Conservation (phyloP, 2,797 vertebrate species). For the Orientallactaga sibirica region DNA sequence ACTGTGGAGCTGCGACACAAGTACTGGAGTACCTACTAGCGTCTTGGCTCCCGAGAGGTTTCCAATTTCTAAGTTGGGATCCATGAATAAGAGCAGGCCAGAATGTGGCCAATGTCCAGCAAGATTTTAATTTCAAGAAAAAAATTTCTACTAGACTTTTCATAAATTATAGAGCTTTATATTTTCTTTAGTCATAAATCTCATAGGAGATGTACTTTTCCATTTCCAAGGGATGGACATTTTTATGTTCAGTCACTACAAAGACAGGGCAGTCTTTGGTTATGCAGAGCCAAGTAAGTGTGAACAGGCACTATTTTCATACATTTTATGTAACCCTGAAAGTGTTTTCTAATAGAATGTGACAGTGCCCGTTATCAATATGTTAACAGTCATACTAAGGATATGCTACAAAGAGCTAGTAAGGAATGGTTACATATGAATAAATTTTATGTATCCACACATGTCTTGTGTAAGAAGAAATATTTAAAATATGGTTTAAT, state of each 20-base stretch:
- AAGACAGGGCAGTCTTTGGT: slow-evolving; percentile 53
- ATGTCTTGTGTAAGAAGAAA: not conserved
- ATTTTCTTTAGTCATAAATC: not conserved
- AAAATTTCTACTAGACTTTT: not conserved
- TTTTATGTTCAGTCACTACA: slow-evolving; percentile 49
- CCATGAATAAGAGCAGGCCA: slow-evolving; percentile 27
- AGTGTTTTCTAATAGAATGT: not conserved
- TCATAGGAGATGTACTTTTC: not conserved
- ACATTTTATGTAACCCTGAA: slow-evolving; percentile 26
- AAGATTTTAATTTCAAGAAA: slow-evolving; percentile 35
- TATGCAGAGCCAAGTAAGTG: slow-evolving; percentile 10
- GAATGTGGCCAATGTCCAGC: slow-evolving; percentile 10
- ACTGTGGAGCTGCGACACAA: not conserved
- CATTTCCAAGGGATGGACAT: slow-evolving; percentile 9
- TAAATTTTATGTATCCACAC: not conserved
- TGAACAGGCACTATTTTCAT: slow-evolving; percentile 25
- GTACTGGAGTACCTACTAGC: not conserved
- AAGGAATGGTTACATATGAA: slow-evolving; percentile 31
- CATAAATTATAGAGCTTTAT: not conserved
- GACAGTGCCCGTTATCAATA: slow-evolving; percentile 34
- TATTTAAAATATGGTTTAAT: slow-evolving; percentile 61
- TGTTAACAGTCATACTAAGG: slow-evolving; percentile 17
- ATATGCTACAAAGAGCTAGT: slow-evolving; percentile 41
- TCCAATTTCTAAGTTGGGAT: slow-evolving; percentile 48
- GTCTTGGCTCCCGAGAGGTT: slow-evolving; percentile 56